These are phyloP conservation scores for Caenorhabditis sp. DNA, from an alignment of 2,888 invertebrate species.

Conservation along the genomic window DNA sequence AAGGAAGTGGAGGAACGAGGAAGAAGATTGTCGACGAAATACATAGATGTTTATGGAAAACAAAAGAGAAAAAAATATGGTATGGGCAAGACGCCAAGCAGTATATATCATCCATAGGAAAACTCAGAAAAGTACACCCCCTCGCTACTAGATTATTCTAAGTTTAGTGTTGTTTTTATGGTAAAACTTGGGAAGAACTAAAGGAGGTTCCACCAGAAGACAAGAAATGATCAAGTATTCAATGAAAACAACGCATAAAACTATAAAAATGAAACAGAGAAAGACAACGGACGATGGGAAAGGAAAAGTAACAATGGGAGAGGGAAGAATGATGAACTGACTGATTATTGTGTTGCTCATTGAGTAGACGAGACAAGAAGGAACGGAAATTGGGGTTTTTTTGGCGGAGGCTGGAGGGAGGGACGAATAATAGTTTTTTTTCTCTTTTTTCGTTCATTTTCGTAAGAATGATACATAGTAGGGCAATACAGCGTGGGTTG, in stretches of 20 bases:
- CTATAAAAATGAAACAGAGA: slow-evolving; percentile 37
- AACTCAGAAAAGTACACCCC: not conserved
- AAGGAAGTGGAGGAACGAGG: not conserved
- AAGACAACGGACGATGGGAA: slow-evolving; percentile 22
- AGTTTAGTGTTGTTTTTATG: slow-evolving; percentile 7
- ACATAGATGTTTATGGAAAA: no score
- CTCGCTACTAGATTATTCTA: not conserved
- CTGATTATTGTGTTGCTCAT: slow-evolving; percentile 13
- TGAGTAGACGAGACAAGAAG: not conserved
- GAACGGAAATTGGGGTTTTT: slow-evolving; percentile 8
- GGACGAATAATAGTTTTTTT: no score
- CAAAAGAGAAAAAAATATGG: no score
- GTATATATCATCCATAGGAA: no score
- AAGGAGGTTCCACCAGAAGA: not conserved
- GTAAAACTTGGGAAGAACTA: not conserved
- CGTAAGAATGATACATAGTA: no score
- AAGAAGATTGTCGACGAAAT: no score
- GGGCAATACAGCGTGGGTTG: not conserved
- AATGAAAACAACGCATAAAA: slow-evolving; percentile 4
- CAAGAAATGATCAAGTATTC: slow-evolving; percentile 25
- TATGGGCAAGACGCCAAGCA: no score
- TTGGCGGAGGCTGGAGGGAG: no score
- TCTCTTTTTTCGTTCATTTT: no score
- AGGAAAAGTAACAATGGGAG: not conserved
- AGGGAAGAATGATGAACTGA: slow-evolving; percentile 3